A percentile compares a stretch with the other conserved stretches of the same genome.
These are phyloP conservation scores for Montipora foliosa DNA, from an alignment of 64 coral and sea anemone species.

Conservation along the genomic window DNA sequence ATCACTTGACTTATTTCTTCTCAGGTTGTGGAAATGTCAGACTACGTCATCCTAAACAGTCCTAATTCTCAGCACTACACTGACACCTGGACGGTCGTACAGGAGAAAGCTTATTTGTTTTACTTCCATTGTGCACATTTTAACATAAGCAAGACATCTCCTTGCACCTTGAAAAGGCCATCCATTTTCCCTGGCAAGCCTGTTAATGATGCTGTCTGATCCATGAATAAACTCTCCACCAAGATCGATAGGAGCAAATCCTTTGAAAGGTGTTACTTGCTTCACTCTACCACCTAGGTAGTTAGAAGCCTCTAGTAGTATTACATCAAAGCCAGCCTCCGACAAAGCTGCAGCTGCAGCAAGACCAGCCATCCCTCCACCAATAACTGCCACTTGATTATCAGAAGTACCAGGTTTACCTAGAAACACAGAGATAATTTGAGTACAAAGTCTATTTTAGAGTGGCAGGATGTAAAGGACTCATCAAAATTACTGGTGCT, in stretches of 20 bases:
- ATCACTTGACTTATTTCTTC: too few species aligned
- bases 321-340: conserved; percentile 80
- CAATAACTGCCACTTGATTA: conserved; percentile 78
- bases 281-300: conserved; percentile 84
- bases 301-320: conserved; percentile 87
- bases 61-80: too few species aligned
- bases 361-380: conserved; percentile 90
- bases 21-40: too few species aligned
- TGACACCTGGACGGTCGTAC: too few species aligned
- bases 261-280: conserved; percentile 44
- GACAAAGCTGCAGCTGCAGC: conserved; percentile 67
- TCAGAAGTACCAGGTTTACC: not conserved
- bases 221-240: conserved; percentile 79
- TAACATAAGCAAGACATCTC: not conserved
- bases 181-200: conserved; percentile 52
- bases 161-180: conserved; percentile 54
- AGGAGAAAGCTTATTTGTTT: not conserved
- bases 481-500: too few species aligned
- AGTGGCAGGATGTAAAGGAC: not conserved
- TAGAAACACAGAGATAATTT: not conserved
- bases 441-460: not conserved
- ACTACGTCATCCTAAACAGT: too few species aligned
- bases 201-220: conserved; percentile 46
- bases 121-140: not conserved
- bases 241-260: conserved; percentile 76